Percentiles rank a stretch among this genome's conserved stretches.
Evolutionary conservation across 2,888 invertebrate species (phyloP).

Genomic region (Apodemia zela): DNA sequence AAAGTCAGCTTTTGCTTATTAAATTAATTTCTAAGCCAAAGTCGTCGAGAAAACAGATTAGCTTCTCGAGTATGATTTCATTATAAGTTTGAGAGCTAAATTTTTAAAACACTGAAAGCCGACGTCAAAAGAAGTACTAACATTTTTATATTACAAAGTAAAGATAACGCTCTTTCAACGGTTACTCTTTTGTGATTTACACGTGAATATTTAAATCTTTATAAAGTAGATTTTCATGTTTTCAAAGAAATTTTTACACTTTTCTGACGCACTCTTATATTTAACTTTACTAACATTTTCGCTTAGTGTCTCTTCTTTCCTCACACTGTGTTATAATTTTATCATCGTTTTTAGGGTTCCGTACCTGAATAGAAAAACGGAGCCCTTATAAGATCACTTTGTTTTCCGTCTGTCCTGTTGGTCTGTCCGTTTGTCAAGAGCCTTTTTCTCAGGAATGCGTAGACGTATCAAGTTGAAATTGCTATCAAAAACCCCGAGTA

Average conservation of each 20-base stretch:
- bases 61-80: conserved; percentile 4
- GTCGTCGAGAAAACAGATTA: neutral
- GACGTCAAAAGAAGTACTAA: conserved; percentile 3
- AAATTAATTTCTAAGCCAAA: conserved; percentile 5
- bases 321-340: too few relatives aligned
- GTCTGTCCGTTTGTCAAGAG: too few relatives aligned
- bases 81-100: neutral
- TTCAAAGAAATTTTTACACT: neutral
- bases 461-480: too few relatives aligned
- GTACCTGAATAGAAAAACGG: too few relatives aligned
- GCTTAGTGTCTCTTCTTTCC: too few relatives aligned
- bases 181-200: neutral
- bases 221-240: neutral
- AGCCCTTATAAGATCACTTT: too few relatives aligned
- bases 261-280: neutral
- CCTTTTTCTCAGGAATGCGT: too few relatives aligned
- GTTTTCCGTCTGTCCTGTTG: too few relatives aligned
- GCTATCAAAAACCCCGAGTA: too few relatives aligned
- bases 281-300: too few relatives aligned
- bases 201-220: neutral
- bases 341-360: too few relatives aligned
- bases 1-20: neutral
- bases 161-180: neutral
- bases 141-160: neutral
- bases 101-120: neutral